phyloP scores from a whole-genome alignment of 2,888 invertebrate genomes.

The Eugnorisma glareosa region DNA sequence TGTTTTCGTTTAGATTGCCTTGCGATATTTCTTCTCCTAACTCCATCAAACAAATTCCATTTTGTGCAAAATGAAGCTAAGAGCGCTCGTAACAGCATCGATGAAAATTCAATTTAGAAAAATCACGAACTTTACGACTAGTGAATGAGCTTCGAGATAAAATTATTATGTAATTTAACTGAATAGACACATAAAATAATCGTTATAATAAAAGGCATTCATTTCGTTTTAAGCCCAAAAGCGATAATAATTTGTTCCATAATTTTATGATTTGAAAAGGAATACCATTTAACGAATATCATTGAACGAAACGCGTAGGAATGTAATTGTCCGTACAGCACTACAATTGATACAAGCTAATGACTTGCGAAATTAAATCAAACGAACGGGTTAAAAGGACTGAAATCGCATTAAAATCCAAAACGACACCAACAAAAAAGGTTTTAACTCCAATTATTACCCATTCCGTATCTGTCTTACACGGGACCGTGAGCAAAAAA shows the following conservation, averaged over 20 bases:
- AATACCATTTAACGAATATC: conserved; percentile 32
- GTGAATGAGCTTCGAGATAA: conserved; percentile 49
- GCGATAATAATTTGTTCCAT: conserved; percentile 43
- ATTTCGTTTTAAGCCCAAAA: conserved; percentile 41
- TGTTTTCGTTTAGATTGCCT: conserved; percentile 50
- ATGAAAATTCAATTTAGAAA: conserved; percentile 64
- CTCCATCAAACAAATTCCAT: conserved; percentile 58
- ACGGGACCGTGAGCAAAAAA: conserved; percentile 80
- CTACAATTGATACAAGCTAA: conserved; percentile 76
- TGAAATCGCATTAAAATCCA: conserved; percentile 81
- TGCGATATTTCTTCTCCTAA: conserved; percentile 44
- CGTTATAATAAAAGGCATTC: conserved; percentile 45
- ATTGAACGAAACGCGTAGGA: conserved; percentile 35
- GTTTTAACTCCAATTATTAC: conserved; percentile 87
- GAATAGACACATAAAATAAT: conserved; percentile 56
- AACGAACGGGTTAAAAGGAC: conserved; percentile 71
- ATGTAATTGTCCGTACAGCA: conserved; percentile 62
- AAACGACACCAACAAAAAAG: conserved; percentile 81
- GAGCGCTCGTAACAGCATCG: conserved; percentile 48
- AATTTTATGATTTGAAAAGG: conserved; percentile 41
- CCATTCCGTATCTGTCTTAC: conserved; percentile 87
- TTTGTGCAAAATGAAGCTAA: conserved; percentile 50
- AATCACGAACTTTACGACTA: conserved; percentile 60
- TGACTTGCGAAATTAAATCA: conserved; percentile 81
- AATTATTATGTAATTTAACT: conserved; percentile 53